Conservation (phyloP, 1,140 invertebrate genomes). For the Drusus annulatus region DNA sequence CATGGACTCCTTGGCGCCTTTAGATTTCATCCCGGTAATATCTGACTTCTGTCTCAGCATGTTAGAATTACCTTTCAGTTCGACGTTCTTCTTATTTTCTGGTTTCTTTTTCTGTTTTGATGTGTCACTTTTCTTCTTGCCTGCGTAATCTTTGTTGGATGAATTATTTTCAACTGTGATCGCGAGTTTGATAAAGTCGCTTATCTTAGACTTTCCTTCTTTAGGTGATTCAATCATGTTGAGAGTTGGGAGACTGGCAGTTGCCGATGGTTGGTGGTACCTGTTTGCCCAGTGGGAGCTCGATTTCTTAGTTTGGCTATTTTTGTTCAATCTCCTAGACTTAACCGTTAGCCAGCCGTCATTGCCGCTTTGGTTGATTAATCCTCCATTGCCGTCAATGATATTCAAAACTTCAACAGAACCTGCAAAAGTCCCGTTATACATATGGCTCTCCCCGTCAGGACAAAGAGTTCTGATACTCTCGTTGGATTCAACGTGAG, state of each 20-base stretch:
- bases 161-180: constrained; percentile 54
- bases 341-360: constrained; percentile 80
- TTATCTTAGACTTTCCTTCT: constrained; percentile 65
- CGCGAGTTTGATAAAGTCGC: constrained; percentile 56
- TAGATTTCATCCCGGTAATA: constrained; percentile 73
- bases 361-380: constrained; percentile 70
- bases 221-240: constrained; percentile 72
- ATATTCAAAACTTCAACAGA: constrained; percentile 71
- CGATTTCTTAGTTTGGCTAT: constrained; percentile 61
- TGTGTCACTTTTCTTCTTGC: constrained; percentile 62
- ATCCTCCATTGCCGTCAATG: constrained; percentile 70
- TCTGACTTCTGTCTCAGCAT: constrained; percentile 75
- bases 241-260: constrained; percentile 77
- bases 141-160: constrained; percentile 55
- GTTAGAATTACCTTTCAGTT: constrained; percentile 50
- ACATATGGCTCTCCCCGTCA: constrained; percentile 64
- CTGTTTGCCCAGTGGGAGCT: constrained; percentile 77
- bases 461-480: constrained; percentile 69
- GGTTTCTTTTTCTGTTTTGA: constrained; percentile 57
- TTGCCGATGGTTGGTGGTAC: constrained; percentile 78
- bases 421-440: constrained; percentile 73
- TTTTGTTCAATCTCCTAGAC: constrained; percentile 72
- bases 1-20: constrained; percentile 59
- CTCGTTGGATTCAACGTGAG: constrained; percentile 69
- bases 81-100: constrained; percentile 39